Base-by-base conservation (phyloP, 2,888 invertebrate genomes). In the Parnassius smintheus region DNA sequence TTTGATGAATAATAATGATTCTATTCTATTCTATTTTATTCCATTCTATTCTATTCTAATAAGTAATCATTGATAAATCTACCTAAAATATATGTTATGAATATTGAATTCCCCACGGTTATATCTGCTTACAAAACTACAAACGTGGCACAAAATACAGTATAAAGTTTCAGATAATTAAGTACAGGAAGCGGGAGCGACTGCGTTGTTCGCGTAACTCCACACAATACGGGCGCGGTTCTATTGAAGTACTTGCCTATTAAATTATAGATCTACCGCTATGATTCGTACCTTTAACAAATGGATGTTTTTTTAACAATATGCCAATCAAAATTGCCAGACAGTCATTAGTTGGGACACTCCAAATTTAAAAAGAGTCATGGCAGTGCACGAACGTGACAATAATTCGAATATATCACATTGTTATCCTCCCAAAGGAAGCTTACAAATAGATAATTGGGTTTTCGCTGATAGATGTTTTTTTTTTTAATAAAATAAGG, bases 141-240 rank as follows among this genome's bases (percentile, higher is more conserved):
- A 52, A 52, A 56, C 56, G 50, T 45, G 25, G 44, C 41, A 56
- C 45, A 56, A 52, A 62, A 60, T 57, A 13, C 49, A 53, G 70
- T 72, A 70, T 72, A 74, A 69, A 74, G 68, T 70, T 69, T 72
- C 72, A 68, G 67, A 69, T 72, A 75, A 75, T 73, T 70, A 72
- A 70, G 65, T 61, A 64, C 67, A 70, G 72, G 73, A 73, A 72
- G 70, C 62, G 59, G 62, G 61, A 63, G 60, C 61, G 66, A 66
- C 56, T 68, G 67, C 65, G 63, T 55, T 59, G 61, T 64, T 64
- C 64, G 64, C 64, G 64, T 64, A 59, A 56, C 65, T 65, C 62
- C 66, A 66, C 66, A 65, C 62, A 66, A 70, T 70, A 67, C 68
- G 66, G 71, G 66, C 62, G 56, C 59, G 65, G 66, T 59, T 64